A percentile compares a stretch with the other conserved stretches of the same genome.
Conservation (phyloP, 2,113 vertebrate species). For the Nematolebias whitei region DNA sequence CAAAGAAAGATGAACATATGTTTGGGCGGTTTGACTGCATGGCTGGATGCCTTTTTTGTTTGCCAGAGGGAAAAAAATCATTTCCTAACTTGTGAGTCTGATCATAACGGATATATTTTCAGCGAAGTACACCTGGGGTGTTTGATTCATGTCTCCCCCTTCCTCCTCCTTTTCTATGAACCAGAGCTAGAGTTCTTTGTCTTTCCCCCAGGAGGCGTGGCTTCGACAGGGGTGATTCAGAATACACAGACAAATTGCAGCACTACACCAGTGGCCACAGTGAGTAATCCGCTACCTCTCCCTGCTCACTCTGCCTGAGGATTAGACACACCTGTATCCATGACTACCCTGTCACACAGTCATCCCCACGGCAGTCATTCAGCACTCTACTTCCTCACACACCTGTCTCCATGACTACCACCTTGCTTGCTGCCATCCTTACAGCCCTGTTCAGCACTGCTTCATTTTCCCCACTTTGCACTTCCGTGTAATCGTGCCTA, state of each 20-base stretch:
- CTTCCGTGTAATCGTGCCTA: constrained; percentile 33
- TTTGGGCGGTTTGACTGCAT: neutral
- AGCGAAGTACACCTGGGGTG: constrained; percentile 35
- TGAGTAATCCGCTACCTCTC: constrained; percentile 81
- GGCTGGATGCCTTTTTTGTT: constrained; percentile 1
- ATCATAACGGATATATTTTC: constrained; percentile 7
- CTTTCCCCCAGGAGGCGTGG: constrained; percentile 94
- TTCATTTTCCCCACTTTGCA: constrained; percentile 20
- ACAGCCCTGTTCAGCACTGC: constrained; percentile 32
- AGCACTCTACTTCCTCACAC: constrained; percentile 53
- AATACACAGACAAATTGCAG: constrained; percentile 99
- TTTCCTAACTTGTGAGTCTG: neutral
- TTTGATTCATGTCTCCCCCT: constrained; percentile 49
- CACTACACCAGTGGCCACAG: constrained; percentile 99
- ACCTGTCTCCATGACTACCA: constrained; percentile 76
- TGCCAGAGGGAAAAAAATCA: neutral
- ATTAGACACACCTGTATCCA: constrained; percentile 67
- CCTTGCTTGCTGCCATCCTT: constrained; percentile 67
- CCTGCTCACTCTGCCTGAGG: constrained; percentile 7
- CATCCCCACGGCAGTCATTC: constrained; percentile 51
- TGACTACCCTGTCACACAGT: constrained; percentile 61
- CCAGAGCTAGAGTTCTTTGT: constrained; percentile 81
- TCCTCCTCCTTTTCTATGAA: constrained; percentile 43
- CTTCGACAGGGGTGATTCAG: constrained; percentile 94
- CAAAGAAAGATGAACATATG: neutral